These are phyloP conservation scores for Physella acuta DNA, from an alignment of 1,140 invertebrate genomes.

Conservation along the genomic window DNA sequence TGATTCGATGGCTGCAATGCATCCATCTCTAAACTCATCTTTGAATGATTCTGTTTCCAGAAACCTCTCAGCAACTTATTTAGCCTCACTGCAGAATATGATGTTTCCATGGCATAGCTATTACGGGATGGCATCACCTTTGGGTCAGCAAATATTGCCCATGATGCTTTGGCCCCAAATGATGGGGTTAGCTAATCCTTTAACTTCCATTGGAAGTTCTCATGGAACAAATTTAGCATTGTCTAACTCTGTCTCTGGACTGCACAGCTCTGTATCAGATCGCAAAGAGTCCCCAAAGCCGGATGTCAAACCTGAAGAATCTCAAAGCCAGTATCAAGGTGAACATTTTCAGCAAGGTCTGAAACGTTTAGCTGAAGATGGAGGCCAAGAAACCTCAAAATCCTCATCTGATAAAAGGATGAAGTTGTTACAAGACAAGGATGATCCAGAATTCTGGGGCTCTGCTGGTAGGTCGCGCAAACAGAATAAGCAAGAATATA, in stretches of 20 bases:
- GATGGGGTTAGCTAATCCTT: conserved; percentile 13
- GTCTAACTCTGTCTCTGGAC: too few relatives aligned
- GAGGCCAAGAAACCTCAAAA: background rate
- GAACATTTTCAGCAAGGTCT: background rate
- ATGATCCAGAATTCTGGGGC: conserved; percentile 3
- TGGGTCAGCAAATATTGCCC: conserved; percentile 22
- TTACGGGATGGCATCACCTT: conserved; percentile 14
- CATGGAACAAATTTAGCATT: too few relatives aligned
- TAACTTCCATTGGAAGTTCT: too few relatives aligned
- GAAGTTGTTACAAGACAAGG: conserved; percentile 11
- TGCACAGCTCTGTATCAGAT: background rate
- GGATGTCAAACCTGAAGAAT: too few relatives aligned
- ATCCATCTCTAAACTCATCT: background rate
- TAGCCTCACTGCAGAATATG: conserved; percentile 21
- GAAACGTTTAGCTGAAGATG: background rate
- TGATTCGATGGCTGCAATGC: background rate
- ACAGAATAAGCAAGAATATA: conserved; percentile 27
- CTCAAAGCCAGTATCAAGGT: background rate
- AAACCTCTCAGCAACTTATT: conserved; percentile 18
- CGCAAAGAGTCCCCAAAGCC: background rate
- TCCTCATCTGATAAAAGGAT: background rate
- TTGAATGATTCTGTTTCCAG: conserved; percentile 12
- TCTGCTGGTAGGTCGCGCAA: conserved; percentile 13
- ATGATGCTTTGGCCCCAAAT: conserved; percentile 23
- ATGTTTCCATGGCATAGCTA: conserved; percentile 23